Evolutionary conservation across 1,140 invertebrate genomes (phyloP).

Genomic region (Luehdorfia chinensis): DNA sequence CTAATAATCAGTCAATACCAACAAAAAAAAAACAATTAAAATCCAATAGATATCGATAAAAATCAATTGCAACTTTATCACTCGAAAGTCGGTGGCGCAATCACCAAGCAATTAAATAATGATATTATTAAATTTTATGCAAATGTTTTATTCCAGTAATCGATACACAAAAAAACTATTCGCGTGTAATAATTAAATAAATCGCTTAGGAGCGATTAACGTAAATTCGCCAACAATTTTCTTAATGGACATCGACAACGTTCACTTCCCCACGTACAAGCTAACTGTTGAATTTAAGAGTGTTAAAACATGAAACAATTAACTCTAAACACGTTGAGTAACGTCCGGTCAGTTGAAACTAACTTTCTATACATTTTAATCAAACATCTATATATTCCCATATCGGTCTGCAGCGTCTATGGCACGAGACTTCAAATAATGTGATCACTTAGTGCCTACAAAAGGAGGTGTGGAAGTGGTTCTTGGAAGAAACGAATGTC

Average conservation of each 20-base stretch:
- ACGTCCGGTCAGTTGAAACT: slow-evolving; percentile 3
- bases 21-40: slow-evolving; percentile 23
- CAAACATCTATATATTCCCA: slow-evolving; percentile 1
- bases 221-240: slow-evolving; percentile 48
- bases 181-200: slow-evolving; percentile 63
- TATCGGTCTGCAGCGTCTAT: no score
- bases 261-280: slow-evolving; percentile 28
- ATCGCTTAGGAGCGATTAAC: slow-evolving; percentile 48
- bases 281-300: slow-evolving; percentile 10
- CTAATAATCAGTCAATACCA: slow-evolving; percentile 9
- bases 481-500: no score
- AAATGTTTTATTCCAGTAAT: slow-evolving; percentile 47
- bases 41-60: slow-evolving; percentile 29
- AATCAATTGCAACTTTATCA: slow-evolving; percentile 40
- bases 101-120: slow-evolving; percentile 45
- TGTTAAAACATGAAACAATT: slow-evolving; percentile 29
- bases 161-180: slow-evolving; percentile 39
- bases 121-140: slow-evolving; percentile 41
- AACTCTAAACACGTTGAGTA: slow-evolving; percentile 16
- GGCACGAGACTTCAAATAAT: no score
- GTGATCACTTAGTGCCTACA: no score
- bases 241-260: slow-evolving; percentile 49
- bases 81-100: slow-evolving; percentile 40
- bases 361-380: slow-evolving; percentile 8
- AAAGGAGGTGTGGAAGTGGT: no score